Evolutionary conservation across 1,140 invertebrate genomes (phyloP), one percentile per base, ranked within the genome.

Genomic region (Drosophila saltans): DNA sequence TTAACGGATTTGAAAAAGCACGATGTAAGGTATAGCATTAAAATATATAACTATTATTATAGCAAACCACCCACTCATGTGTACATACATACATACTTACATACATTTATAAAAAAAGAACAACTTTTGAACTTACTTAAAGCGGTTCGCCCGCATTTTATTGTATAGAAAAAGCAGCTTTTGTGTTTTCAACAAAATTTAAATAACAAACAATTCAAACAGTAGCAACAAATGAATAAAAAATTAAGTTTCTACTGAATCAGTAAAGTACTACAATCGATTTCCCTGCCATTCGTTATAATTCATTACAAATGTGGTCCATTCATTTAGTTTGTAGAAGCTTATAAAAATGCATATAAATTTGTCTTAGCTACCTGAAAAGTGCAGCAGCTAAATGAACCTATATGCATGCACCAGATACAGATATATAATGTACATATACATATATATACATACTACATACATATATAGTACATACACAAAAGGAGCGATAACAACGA

Each of bases 401-500:
- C 30, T 36, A 36, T 7, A 36, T 10, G 5, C 11, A 30, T 28
- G 33, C 33, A 52, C 45, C 8, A 52, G 45, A 24, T 26, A 26
- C 9, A 40, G 2, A 39, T 39, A 59, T 36, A 36, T 5, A 6
- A 56, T 28, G 28, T 40, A 60, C 9, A 10, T 10, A 40, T 10
- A 36, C 5, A n/a, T 28, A 59, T 30, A 55, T 45, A 52, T n/a
- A n/a, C 6, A 52, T 30, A 16, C 16, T 16, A 16, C 16, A 64
- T n/a, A 41, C 60, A n/a, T 60, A 55, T 55, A 36, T 61, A 36
- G 33, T 30, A 71, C 76, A 59, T 43, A 78, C 72, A 86, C 79
- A 86, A 81, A 88, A 75, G 79, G 69, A 67, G 75, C 83, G 83
- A 86, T 86, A 86, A 86, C 83, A 86, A 88, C 83, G 83, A 86